A percentile compares a stretch with the other conserved stretches of the same genome.
Evolutionary conservation across 2,797 vertebrate species (phyloP).

Genomic region (Sebastes trivittatus): DNA sequence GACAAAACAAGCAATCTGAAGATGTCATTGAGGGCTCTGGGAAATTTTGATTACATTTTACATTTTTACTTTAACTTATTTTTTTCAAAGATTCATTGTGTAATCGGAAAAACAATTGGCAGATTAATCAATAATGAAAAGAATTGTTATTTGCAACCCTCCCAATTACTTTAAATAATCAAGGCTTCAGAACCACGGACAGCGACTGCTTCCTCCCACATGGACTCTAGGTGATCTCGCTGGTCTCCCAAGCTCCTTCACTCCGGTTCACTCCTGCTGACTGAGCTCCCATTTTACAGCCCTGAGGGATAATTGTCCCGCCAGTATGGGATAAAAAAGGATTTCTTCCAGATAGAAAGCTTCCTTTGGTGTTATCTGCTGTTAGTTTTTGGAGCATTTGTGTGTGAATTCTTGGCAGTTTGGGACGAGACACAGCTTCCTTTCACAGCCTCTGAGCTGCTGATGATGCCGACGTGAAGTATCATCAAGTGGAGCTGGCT

Average conservation of each 20-base stretch:
- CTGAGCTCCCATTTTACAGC: not conserved
- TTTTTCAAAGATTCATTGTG: not conserved
- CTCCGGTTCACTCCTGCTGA: conserved; percentile 12
- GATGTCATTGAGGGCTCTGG: not conserved
- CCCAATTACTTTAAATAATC: not conserved
- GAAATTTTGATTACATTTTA: not conserved
- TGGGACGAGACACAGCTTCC: conserved; percentile 47
- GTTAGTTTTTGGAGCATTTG: conserved; percentile 26
- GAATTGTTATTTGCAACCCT: not conserved
- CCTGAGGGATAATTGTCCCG: conserved; percentile 26
- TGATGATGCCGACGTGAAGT: conserved; percentile 55
- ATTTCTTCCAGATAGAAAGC: conserved; percentile 12
- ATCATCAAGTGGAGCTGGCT: conserved; percentile 47
- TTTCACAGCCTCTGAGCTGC: conserved; percentile 46
- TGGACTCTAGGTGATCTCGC: conserved; percentile 33
- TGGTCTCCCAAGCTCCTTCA: conserved; percentile 9
- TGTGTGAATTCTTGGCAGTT: conserved; percentile 47
- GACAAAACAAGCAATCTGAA: not conserved
- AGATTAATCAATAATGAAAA: not conserved
- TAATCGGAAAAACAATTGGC: not conserved
- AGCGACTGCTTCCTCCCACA: conserved; percentile 10
- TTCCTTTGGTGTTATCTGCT: conserved; percentile 15
- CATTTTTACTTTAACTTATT: no score
- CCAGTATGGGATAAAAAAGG: conserved; percentile 6
- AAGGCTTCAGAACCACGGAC: conserved; percentile 39